Evolutionary conservation across 1,140 invertebrate species (phyloP).

Genomic region (Dufourea novaeangliae): DNA sequence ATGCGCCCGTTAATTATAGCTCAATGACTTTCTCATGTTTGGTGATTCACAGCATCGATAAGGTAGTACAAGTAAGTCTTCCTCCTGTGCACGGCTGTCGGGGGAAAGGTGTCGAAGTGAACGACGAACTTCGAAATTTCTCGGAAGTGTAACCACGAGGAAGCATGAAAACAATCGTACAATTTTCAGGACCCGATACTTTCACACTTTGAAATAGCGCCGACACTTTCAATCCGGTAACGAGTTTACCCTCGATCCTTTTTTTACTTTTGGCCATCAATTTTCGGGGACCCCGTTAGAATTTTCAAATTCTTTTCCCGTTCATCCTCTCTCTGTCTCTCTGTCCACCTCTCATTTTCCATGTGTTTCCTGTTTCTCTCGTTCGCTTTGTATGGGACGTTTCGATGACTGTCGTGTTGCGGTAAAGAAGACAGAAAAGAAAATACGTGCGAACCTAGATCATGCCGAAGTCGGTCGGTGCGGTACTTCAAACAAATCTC

Average conservation of each 20-base stretch:
- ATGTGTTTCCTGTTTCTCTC: neutral
- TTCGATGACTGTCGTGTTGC: neutral
- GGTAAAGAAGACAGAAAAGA: slow-evolving; percentile 42
- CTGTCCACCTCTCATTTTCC: neutral
- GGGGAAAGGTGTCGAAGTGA: slow-evolving; percentile 9
- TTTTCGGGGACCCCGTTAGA: neutral
- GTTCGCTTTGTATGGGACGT: neutral
- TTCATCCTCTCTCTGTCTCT: too few relatives aligned
- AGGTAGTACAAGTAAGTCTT: neutral
- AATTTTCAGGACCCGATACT: neutral
- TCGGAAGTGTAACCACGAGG: neutral
- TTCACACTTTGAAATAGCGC: neutral
- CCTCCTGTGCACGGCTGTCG: neutral
- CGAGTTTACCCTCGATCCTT: slow-evolving; percentile 11
- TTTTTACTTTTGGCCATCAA: neutral
- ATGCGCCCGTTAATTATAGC: neutral
- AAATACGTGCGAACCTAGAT: slow-evolving; percentile 74
- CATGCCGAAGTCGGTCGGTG: slow-evolving; percentile 46
- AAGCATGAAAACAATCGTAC: too few relatives aligned
- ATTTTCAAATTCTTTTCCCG: slow-evolving; percentile 1
- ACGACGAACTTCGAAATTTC: neutral
- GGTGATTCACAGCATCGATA: neutral
- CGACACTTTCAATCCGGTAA: neutral
- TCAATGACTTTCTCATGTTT: neutral
- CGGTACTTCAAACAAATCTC: slow-evolving; percentile 76